A percentile compares a stretch with the other conserved stretches of the same genome.
Conservation (phyloP, 2,113 vertebrate species). For the Eupsittula cactorum region DNA sequence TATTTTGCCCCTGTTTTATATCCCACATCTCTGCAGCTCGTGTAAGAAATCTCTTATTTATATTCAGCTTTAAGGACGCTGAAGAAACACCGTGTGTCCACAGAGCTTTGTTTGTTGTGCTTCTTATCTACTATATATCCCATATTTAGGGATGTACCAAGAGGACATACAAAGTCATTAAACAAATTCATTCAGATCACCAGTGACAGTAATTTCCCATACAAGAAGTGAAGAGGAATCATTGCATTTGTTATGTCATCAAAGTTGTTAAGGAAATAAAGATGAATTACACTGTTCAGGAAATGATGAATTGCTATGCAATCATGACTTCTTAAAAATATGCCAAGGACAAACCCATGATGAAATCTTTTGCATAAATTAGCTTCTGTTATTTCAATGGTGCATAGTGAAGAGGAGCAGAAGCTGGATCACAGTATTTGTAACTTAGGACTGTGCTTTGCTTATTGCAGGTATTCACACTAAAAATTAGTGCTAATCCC, state of each 20-base stretch:
- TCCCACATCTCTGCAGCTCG: not conserved
- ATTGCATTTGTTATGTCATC: slow-evolving; percentile 21
- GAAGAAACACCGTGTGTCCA: not conserved
- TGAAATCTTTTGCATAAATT: slow-evolving; percentile 43
- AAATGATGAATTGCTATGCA: slow-evolving; percentile 39
- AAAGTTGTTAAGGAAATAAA: slow-evolving; percentile 45
- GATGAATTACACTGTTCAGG: slow-evolving; percentile 29
- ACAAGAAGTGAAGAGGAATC: slow-evolving; percentile 2
- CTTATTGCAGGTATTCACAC: not conserved
- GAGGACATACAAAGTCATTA: slow-evolving; percentile 2
- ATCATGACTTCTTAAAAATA: slow-evolving; percentile 53
- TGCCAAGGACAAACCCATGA: slow-evolving; percentile 28
- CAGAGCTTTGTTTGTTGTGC: not conserved
- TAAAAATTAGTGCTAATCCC: not conserved
- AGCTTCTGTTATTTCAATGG: slow-evolving; percentile 1
- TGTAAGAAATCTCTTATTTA: not conserved
- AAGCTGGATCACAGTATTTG: not conserved
- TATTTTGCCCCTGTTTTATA: not conserved
- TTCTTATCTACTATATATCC: not conserved
- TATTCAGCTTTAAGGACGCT: not conserved
- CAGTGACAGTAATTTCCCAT: slow-evolving; percentile 15
- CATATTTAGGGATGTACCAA: not conserved
- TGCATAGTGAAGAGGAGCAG: not conserved
- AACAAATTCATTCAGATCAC: slow-evolving; percentile 9
- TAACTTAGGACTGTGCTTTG: not conserved